A percentile compares a stretch with the other conserved stretches of the same genome.
Conservation (phyloP, 2,797 vertebrate species). For the Urophycis tenuis region DNA sequence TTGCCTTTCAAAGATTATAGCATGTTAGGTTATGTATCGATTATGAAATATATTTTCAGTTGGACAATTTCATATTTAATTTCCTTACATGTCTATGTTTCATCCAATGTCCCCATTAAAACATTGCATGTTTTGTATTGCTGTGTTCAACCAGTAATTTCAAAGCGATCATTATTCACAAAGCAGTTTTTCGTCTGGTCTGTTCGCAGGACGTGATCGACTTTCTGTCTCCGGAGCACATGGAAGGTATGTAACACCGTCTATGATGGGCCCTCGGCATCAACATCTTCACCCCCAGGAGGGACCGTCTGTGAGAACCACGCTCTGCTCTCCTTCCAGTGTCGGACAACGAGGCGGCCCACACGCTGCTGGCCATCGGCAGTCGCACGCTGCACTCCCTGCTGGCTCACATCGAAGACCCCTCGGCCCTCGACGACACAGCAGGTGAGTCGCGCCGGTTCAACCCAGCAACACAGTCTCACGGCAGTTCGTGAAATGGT, state of each 20-base stretch:
- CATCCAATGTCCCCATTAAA: not conserved
- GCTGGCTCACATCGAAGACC: constrained; percentile 25
- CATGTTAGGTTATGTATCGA: too few relatives aligned
- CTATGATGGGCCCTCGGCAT: not conserved
- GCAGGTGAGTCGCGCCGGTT: constrained; percentile 49
- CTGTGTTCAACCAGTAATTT: not conserved
- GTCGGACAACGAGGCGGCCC: constrained; percentile 81
- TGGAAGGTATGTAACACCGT: constrained; percentile 73
- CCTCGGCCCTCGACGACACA: not conserved
- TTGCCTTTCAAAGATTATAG: too few relatives aligned
- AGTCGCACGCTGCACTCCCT: constrained; percentile 63
- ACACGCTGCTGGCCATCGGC: constrained; percentile 86
- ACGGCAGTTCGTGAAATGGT: too few relatives aligned
- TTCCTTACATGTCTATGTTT: not conserved
- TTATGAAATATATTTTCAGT: not conserved
- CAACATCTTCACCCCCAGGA: not conserved
- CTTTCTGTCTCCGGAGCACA: constrained; percentile 64
- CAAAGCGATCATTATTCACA: not conserved
- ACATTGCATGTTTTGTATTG: not conserved
- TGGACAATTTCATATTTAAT: not conserved
- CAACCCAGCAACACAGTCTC: too few relatives aligned
- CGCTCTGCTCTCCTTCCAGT: constrained; percentile 36
- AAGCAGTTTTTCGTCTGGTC: constrained; percentile 17
- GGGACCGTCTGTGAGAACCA: not conserved
- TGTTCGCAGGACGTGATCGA: constrained; percentile 72